Evolutionary conservation across 2,888 invertebrate genomes (phyloP).

Genomic region (Zootermopsis nevadensis): DNA sequence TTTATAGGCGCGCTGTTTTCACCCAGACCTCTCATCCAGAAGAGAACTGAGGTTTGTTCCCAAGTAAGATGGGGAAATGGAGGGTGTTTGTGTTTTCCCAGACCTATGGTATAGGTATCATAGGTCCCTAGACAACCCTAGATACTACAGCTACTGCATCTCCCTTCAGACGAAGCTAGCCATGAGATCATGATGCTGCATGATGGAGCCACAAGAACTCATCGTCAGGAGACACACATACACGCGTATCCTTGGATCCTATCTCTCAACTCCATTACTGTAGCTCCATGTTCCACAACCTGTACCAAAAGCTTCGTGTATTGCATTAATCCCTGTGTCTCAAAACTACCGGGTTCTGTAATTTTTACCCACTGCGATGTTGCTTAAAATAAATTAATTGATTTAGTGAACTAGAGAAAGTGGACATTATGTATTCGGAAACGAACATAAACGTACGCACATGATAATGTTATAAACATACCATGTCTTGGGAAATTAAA

Average conservation of each 20-base stretch:
- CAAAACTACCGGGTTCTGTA: background rate
- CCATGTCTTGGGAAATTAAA: no score
- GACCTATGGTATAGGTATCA: background rate
- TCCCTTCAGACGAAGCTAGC: background rate
- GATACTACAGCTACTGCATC: background rate
- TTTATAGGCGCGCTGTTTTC: constrained; percentile 2
- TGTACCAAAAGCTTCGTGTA: background rate
- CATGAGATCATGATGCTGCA: background rate
- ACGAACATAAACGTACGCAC: no score
- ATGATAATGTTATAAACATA: no score
- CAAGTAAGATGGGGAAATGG: background rate
- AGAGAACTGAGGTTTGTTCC: constrained; percentile 13
- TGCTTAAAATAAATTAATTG: no score
- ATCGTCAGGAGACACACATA: background rate
- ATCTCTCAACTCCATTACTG: background rate
- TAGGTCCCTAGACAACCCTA: constrained; percentile 2
- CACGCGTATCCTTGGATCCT: background rate
- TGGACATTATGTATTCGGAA: no score
- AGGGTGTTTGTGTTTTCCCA: constrained; percentile 10
- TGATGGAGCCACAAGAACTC: background rate
- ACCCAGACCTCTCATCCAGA: background rate
- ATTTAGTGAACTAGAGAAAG: no score
- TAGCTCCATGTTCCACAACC: background rate
- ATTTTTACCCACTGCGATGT: no score
- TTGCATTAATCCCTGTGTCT: background rate